Base-by-base conservation (phyloP, 2,113 vertebrate species). In the Puffinus mauretanicus region DNA sequence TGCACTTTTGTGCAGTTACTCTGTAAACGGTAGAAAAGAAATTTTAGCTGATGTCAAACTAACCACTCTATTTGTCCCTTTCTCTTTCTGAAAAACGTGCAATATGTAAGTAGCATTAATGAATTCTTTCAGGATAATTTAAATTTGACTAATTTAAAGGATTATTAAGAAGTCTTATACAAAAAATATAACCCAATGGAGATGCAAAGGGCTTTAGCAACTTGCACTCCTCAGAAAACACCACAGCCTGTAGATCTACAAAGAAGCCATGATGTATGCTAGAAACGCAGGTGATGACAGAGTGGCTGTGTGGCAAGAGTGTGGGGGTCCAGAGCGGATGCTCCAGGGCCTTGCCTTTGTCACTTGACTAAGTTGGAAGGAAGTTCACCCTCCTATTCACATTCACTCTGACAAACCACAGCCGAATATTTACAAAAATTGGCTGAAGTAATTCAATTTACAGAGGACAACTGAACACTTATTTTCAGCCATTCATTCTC, bases 1-100 rank as follows among this genome's bases (percentile, higher is more conserved):
- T 98, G 98, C 62, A 98, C 97, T 81, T 98, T 97, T 69, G 95
- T 98, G 87, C 98, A 98, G 94, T 98, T 99, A 52, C 94, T 95
- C 98, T 99, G 93, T 16, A 89, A 86, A 86, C 2, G 20, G 10
- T n/a, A 86, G 13, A 85, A 90, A 94, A 82, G 15, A 94, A 24
- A 72, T 79, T 55, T 44, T 55, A 62, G 30, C 21, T 78, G 8
- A 54, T 7, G 8, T 70, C 24, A 92, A 71, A 71, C 16, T 8
- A 34, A 16, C 7, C 9, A 22, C 6, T 81, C 64, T 11, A 7
- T 36, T 62, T 77, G 81, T 65, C 24, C 4, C 27, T 58, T 70
- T 61, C 32, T 42, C 6, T 13, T 46, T 46, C 44, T 47, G 44
- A 76, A 76, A 70, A 75, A 57, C 69, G 15, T 18, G 8, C 20